A percentile compares a stretch with the other conserved stretches of the same genome.
Conservation (phyloP, 2,888 invertebrate genomes). For the Monopis laevigella region DNA sequence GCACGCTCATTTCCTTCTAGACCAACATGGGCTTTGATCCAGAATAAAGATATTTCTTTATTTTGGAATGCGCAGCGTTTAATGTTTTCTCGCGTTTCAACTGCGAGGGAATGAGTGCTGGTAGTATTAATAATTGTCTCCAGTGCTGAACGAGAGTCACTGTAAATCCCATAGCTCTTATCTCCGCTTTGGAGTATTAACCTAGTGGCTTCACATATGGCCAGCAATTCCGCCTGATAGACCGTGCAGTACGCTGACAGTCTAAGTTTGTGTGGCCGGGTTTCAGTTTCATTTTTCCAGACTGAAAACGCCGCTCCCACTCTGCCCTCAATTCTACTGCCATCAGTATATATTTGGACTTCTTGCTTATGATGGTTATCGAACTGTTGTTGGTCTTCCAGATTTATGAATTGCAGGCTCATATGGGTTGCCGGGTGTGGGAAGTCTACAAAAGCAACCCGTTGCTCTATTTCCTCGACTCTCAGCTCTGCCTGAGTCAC, state of each 20-base stretch:
- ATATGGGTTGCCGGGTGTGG: background rate
- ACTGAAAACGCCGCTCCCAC: too few species aligned
- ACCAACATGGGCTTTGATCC: constrained; percentile 16
- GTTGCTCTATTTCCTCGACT: background rate
- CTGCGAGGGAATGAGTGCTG: too few species aligned
- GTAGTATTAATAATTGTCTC: constrained; percentile 2
- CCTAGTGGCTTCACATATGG: constrained; percentile 4
- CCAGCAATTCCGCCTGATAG: constrained; percentile 3
- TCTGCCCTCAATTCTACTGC: too few species aligned
- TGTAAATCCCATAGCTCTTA: background rate
- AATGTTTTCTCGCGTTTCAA: background rate
- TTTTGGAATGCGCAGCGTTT: background rate
- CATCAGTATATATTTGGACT: too few species aligned
- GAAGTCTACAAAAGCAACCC: background rate
- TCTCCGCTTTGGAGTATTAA: background rate
- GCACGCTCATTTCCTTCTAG: constrained; percentile 15
- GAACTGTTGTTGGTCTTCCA: background rate
- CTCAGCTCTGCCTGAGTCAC: background rate
- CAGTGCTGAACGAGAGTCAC: constrained; percentile 7
- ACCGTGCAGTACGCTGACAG: constrained; percentile 1
- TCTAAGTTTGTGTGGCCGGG: background rate
- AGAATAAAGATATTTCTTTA: too few species aligned
- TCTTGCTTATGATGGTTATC: too few species aligned
- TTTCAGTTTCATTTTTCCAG: too few species aligned
- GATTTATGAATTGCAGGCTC: background rate